Base-by-base conservation (phyloP, 1,140 invertebrate species). In the Drosophila gunungcola region DNA sequence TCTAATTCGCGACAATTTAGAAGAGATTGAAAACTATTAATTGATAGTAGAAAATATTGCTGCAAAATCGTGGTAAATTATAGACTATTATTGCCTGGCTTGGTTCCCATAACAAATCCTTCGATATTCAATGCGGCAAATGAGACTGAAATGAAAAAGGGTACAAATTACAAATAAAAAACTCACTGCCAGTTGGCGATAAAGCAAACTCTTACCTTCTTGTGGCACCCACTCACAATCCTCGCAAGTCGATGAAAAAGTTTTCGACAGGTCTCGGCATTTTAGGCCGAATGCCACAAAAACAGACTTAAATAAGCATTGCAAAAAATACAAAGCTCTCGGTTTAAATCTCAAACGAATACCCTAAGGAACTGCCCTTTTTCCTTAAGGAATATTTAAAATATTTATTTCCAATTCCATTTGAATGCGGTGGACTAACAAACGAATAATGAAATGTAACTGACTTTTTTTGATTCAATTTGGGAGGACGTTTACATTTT, bases 261-360 rank as follows among this genome's bases (percentile, higher is more conserved):
- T 70, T 70, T 68, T 70, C 68, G 68, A 70, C 68, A 70, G 68
- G 51, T 70, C 68, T 41, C 36, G 21, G 65, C 64, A 70, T 70
- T 70, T 70, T 70, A 70, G 68, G 68, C 68, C 68, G 64, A 68
- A 68, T 68, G 64, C 61, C 64, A 53, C 64, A 68, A 68, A 68
- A 68, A 64, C 45, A 32, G 54, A 29, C 41, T 10, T 21, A 45
- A 64, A 46, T 13, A 43, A 34, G 41, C 55, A 45, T 6, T n/a
- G 3, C 4, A 53, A 64, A 38, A 52, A 51, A 42, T 49, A 21
- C 11, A 9, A 2, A 25, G 21, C 21, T n/a, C 11, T n/a, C 11
- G 16, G 3, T 7, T n/a, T 4, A 27, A 1, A 16, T 10, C 3
- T 3, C 16, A 63, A 63, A 32, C 10, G 3, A 41, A 68, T 52